phyloP scores from a whole-genome alignment of 2,113 vertebrate species.

The Ahaetulla prasina region DNA sequence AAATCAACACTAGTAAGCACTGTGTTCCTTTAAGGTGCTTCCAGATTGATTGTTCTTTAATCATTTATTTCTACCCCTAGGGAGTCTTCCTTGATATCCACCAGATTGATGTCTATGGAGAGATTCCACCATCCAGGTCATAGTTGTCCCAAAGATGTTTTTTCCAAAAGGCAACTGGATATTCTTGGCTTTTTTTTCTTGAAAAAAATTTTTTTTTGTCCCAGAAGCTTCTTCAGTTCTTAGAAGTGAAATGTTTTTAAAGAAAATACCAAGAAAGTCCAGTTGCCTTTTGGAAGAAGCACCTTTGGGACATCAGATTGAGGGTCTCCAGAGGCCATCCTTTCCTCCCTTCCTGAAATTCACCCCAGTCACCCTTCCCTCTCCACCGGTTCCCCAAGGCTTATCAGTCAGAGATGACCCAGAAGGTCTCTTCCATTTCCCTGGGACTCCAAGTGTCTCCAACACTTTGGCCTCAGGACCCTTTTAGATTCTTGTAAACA shows the following conservation, averaged over 20 bases:
- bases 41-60: neutral
- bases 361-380: neutral
- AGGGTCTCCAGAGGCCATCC: neutral
- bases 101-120: neutral
- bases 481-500: neutral
- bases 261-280: neutral
- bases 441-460: neutral
- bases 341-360: neutral
- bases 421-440: neutral
- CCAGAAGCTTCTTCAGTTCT: neutral
- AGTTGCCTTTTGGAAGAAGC: no score
- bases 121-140: neutral
- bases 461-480: neutral
- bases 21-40: neutral
- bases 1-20: neutral
- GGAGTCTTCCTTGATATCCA: neutral
- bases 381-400: rapidly evolving
- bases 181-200: no score
- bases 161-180: no score
- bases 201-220: neutral
- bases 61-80: neutral
- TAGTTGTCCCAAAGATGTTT: no score
- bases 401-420: neutral
- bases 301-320: neutral
- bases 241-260: neutral